phyloP scores from a whole-genome alignment of 2,797 vertebrate genomes.

The Eulemur albifrons region DNA sequence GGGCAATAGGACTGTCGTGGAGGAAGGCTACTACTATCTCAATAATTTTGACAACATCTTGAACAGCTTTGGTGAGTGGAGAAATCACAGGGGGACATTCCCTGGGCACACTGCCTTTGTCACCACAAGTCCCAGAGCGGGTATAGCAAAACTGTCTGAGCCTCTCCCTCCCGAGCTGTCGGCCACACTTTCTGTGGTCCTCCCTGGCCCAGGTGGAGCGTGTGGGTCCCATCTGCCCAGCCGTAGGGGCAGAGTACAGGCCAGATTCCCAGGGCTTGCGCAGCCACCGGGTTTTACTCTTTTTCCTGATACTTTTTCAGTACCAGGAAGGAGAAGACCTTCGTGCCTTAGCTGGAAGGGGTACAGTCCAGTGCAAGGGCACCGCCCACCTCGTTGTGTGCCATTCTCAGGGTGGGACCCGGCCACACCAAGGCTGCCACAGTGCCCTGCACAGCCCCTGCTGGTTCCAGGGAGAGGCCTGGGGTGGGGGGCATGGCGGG shows the following conservation, averaged over 20 bases:
- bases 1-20: conserved; percentile 91
- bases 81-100: fast-evolving
- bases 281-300: fast-evolving
- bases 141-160: no score
- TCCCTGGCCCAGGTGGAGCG: neutral
- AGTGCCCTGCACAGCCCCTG: no score
- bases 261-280: neutral
- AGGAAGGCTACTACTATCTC: conserved; percentile 98
- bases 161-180: neutral
- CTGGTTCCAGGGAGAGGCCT: neutral
- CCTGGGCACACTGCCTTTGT: neutral
- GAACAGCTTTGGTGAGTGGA: conserved; percentile 94
- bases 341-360: neutral
- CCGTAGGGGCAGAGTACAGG: neutral
- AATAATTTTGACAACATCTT: conserved; percentile 99
- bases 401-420: neutral
- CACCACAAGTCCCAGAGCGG: neutral
- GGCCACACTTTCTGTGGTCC: no score
- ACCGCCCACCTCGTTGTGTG: fast-evolving
- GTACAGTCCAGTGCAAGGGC: fast-evolving
- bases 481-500: neutral
- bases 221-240: neutral
- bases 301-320: neutral
- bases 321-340: neutral
- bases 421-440: neutral